phyloP scores from a whole-genome alignment of 2,113 vertebrate genomes.

The Stegostoma tigrinum region DNA sequence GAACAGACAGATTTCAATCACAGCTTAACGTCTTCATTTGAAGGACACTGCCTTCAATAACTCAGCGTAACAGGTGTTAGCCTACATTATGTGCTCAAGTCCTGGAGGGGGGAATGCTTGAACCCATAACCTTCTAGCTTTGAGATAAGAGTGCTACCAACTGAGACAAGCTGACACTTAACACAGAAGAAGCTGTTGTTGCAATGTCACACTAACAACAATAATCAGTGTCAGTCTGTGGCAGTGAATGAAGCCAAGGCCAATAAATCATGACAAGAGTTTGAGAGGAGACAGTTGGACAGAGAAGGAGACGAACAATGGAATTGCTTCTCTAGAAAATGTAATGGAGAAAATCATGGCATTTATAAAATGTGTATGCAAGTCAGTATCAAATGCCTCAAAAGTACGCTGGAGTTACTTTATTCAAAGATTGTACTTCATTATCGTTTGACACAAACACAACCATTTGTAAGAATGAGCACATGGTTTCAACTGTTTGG shows the following conservation, averaged over 20 bases:
- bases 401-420: background rate
- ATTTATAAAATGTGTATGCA: background rate
- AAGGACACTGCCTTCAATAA: conserved; percentile 14
- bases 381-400: background rate
- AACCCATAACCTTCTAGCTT: background rate
- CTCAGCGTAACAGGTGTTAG: conserved; percentile 18
- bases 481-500: background rate
- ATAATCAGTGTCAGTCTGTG: conserved; percentile 15
- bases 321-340: background rate
- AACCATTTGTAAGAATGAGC: background rate
- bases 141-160: conserved; percentile 19
- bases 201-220: conserved; percentile 30
- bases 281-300: background rate
- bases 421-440: background rate
- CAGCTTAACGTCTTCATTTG: conserved; percentile 19
- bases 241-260: conserved; percentile 10
- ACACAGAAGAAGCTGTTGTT: conserved; percentile 20
- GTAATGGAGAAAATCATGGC: background rate
- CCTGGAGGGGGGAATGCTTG: background rate
- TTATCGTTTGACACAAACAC: background rate
- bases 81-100: background rate
- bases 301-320: background rate
- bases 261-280: background rate
- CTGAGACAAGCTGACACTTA: conserved; percentile 32
- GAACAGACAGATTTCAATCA: background rate